Percentiles rank a stretch among this genome's conserved stretches.
These are phyloP conservation scores for Diprion similis DNA, from an alignment of 1,140 invertebrate genomes.

Conservation along the genomic window DNA sequence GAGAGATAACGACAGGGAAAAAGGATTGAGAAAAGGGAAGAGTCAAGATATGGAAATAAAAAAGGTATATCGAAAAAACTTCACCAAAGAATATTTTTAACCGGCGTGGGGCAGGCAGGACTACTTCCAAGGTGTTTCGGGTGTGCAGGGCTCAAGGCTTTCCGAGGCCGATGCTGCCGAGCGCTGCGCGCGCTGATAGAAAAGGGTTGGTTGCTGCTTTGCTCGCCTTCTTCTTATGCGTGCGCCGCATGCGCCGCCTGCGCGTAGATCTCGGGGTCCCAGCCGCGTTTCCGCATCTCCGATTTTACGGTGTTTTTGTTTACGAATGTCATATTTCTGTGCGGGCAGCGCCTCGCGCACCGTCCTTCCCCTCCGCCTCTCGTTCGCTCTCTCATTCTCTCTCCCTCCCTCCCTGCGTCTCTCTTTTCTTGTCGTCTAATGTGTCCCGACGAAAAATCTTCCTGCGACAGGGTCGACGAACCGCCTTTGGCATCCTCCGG, in stretches of 20 bases:
- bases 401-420: background rate
- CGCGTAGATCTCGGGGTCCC: background rate
- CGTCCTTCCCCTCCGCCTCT: background rate
- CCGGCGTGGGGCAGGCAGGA: background rate
- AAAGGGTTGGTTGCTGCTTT: background rate
- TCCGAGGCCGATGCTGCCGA: background rate
- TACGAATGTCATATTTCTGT: slow-evolving; percentile 8
- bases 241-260: background rate
- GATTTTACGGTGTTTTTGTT: slow-evolving; percentile 7
- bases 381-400: background rate
- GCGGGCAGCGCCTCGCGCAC: background rate
- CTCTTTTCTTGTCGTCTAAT: background rate
- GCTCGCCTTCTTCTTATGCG: background rate
- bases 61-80: slow-evolving; percentile 14
- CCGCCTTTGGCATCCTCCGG: background rate
- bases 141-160: background rate
- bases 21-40: slow-evolving; percentile 17
- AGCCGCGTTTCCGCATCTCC: background rate
- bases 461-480: background rate
- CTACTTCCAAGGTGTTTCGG: slow-evolving; percentile 10
- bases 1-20: slow-evolving; percentile 32
- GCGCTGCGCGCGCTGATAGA: background rate
- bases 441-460: background rate
- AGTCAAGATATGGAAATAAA: slow-evolving; percentile 1
- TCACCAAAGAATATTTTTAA: slow-evolving; percentile 12